Evolutionary conservation across 1,140 invertebrate species (phyloP), one percentile per base, ranked within the genome.

Genomic region (Nasonia vitripennis): DNA sequence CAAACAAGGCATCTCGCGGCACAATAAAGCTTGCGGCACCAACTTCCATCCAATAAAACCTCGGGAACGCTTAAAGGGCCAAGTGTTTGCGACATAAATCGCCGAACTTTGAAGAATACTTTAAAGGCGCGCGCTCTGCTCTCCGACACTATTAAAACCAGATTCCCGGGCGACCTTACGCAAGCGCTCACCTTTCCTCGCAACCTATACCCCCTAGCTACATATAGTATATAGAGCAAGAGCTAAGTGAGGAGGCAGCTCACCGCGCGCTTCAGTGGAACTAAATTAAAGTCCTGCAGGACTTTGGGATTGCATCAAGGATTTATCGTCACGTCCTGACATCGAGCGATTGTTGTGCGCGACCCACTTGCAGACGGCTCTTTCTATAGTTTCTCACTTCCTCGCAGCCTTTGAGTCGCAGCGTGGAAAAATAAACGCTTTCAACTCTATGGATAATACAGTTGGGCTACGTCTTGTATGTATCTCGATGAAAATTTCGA

Each of bases 271-370:
- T 45, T 67, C 37, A 31, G 12, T 27, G 3, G 27, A 82, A 75
- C 27, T 82, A 75, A 82, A 82, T 82, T 82, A 82, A 83, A 83
- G 34, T 67, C 31, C 34, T 45, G 34, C 73, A 77, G 55, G 81
- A 83, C 71, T 75, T 75, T 67, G 20, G 48, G 51, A 83, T 74
- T 41, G 77, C 48, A 83, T 67, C 31, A 77, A 75, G 48, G 81
- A 62, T 75, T 83, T 83, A 83, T 83, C 73, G 70, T 83, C 27
- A 83, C 71, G 31, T 67, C 51, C 75, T 67, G 45, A 82, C 70
- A 55, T 37, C n/a, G 11, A 17, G 51, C 81, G 71, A 75, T 74
- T 82, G 70, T 74, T 71, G 80, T 23, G 7, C 31, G 23, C 71
- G 81, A 75, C 10, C 71, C 17, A 75, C 71, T 81, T 81, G 45